Evolutionary conservation across 1,140 invertebrate genomes (phyloP).

Genomic region (Camponotus vicinus): DNA sequence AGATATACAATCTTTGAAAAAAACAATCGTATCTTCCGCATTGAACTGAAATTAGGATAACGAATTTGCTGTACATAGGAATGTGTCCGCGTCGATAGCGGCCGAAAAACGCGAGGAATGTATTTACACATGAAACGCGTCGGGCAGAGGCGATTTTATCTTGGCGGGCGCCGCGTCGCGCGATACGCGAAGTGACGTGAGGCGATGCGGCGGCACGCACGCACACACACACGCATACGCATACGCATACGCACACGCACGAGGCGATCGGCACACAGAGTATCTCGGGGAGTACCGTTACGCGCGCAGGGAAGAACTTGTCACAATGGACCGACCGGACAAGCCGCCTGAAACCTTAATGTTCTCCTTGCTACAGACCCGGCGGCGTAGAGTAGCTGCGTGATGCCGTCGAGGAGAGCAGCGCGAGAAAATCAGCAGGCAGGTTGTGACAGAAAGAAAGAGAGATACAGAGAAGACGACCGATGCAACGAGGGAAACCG

Average conservation of each 20-base stretch:
- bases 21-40: background rate
- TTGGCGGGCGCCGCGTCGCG: slow-evolving; percentile 60
- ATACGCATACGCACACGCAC: slow-evolving; percentile 22
- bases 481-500: no score
- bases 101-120: slow-evolving; percentile 62
- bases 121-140: slow-evolving; percentile 63
- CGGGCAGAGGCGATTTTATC: slow-evolving; percentile 60
- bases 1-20: background rate
- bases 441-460: no score
- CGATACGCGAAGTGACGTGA: slow-evolving; percentile 16
- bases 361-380: no score
- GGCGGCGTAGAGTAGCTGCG: no score
- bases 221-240: slow-evolving; percentile 5
- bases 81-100: slow-evolving; percentile 18
- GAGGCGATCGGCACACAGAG: no score
- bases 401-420: no score
- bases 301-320: no score
- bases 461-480: no score
- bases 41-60: background rate
- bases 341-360: no score
- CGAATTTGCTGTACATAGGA: background rate
- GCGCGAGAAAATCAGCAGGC: no score
- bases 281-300: no score
- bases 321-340: no score
- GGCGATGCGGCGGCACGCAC: background rate